Base-by-base conservation (phyloP, 2,888 invertebrate species). In the Thymelicus lineola region DNA sequence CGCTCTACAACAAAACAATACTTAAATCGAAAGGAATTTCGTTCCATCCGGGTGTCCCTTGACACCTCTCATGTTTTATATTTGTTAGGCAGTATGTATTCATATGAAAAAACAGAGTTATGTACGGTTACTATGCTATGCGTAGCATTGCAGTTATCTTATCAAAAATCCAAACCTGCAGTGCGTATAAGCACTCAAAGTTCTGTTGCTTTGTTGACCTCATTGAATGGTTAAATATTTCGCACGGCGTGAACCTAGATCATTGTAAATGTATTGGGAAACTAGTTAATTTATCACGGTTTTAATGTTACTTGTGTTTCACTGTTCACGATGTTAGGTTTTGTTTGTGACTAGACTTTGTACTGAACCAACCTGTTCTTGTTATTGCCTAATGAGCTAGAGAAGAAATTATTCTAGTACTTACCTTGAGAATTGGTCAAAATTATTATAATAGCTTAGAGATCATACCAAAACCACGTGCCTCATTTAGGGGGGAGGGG, bases 141-240 rank as follows among this genome's bases (percentile, higher is more conserved):
- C 45, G 14, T 28, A 28, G 3, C 28, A 28, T 28, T 28, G 28
- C 28, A 28, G 28, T 28, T 28, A 5, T 28, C 28, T 42, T 10
- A 12, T 42, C 42, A 42, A 42, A 1, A 42, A 42, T 42, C 12
- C 0, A 20, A 53, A 12, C 10, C 53, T 12, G 1, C 12, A 63
- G 62, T 63, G 62, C 12, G 62, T 10, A 50, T 28, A 14, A 53
- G 20, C 38, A 0, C 35, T 15, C 36, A 46, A 38, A 15, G 38
- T 38, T 38, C 10, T 10, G n/a, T 45, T 60, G 45, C 12, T 57
- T 36, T 48, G 53, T 55, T 64, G 64, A 64, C 64, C 64, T 64
- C 64, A 64, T 64, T 42, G 53, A 17, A 42, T 42, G 42, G 38
- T 38, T 64, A 64, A 57, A 64, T 55, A 64, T 64, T 64, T 64